phyloP scores from a whole-genome alignment of 2,888 invertebrate species.

The Eilema sororculum region DNA sequence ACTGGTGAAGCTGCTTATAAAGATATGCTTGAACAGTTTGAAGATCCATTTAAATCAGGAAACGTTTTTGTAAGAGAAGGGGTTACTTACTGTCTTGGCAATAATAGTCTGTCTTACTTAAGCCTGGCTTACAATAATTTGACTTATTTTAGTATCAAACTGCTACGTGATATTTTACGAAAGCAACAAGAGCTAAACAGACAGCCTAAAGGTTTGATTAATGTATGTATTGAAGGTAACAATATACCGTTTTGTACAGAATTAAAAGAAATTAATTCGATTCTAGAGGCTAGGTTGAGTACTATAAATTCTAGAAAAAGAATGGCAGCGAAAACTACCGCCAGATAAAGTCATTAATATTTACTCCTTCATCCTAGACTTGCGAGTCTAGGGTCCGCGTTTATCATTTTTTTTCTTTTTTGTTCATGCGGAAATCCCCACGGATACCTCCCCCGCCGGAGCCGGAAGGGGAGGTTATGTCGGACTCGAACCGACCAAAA shows the following conservation, averaged over 20 bases:
- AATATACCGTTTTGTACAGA: slow-evolving; percentile 65
- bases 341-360: not conserved
- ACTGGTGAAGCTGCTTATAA: slow-evolving; percentile 28
- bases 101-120: slow-evolving; percentile 64
- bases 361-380: no score
- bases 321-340: not conserved
- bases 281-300: slow-evolving; percentile 51
- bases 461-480: no score
- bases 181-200: slow-evolving; percentile 57
- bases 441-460: no score
- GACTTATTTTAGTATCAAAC: slow-evolving; percentile 57
- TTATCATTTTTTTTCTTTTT: no score
- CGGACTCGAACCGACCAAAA: no score
- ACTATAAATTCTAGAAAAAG: not conserved
- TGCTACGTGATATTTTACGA: slow-evolving; percentile 56
- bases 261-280: slow-evolving; percentile 53
- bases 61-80: slow-evolving; percentile 53
- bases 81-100: slow-evolving; percentile 59
- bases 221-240: slow-evolving; percentile 69
- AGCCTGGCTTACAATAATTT: slow-evolving; percentile 71
- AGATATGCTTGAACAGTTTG: slow-evolving; percentile 52
- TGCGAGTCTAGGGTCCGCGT: no score
- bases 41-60: slow-evolving; percentile 56
- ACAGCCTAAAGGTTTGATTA: slow-evolving; percentile 65
- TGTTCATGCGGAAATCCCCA: no score